Evolutionary conservation across 2,888 invertebrate genomes (phyloP), one percentile per base, ranked within the genome.

Genomic region (Epiblema foenella): DNA sequence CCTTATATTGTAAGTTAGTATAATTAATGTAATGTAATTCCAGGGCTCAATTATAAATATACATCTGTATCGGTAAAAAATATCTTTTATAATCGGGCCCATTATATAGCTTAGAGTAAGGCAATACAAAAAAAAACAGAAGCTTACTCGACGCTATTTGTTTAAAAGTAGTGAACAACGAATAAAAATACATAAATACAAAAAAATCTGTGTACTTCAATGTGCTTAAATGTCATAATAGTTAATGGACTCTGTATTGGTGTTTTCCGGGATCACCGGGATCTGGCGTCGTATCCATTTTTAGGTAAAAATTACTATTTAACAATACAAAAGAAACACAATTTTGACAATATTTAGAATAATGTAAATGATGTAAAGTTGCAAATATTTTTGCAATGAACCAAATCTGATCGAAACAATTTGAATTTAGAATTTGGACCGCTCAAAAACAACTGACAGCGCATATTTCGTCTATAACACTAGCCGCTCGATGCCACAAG

Each of bases 11-110:
- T 92, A 92, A 92, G 89, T 88, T 89, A 92, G 88, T 77, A 79
- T 91, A 90, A 91, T 86, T 83, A 90, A 91, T 92, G 93, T 93
- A 93, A 93, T 93, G 93, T 92, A 92, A 91, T 89, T 78, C 79
- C 52, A 75, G 79, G 59, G 77, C 83, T 79, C 81, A 60, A 79
- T 83, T 83, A 82, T 83, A 83, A 83, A 81, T 29, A n/a, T 77
- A 68, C 73, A 73, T 57, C 59, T 69, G 11, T 59, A 49, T 68
- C 60, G 63, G 54, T 49, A 29, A 24, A 64, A 65, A 65, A 63
- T 75, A 75, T 76, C 62, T 76, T 82, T 85, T 89, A 88, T 89
- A 83, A 90, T 85, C 81, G 87, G 81, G 81, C 75, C 78, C 75
- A 67, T 72, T 74, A 11, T 75, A 76, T 81, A 82, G 84, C 83